phyloP scores from a whole-genome alignment of 92 coral and sea anemone genomes.

The Porites cylindrica region DNA sequence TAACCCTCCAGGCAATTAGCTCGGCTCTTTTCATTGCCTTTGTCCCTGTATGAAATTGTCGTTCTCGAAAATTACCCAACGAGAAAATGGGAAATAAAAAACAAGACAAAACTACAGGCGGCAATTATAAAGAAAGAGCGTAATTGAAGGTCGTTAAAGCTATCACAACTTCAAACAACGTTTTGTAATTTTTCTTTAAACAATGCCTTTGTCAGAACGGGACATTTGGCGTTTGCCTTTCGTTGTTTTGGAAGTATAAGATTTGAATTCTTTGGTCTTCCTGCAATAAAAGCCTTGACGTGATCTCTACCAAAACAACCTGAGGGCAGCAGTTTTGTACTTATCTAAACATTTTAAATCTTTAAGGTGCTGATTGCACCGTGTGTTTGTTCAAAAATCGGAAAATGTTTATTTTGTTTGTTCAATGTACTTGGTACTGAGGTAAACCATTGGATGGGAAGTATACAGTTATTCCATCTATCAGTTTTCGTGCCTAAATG shows the following conservation, averaged over 20 bases:
- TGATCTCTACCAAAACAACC: neutral
- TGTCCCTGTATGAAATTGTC: slow-evolving; percentile 25
- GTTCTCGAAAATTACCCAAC: slow-evolving; percentile 37
- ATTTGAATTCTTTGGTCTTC: slow-evolving; percentile 25
- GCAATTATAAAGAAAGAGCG: slow-evolving; percentile 21
- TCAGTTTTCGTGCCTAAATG: neutral
- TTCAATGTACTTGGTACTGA: neutral
- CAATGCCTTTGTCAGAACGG: slow-evolving; percentile 23
- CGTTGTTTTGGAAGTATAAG: slow-evolving; percentile 16
- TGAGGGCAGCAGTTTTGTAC: neutral
- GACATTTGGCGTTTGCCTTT: slow-evolving; percentile 4
- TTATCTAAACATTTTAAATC: slow-evolving; percentile 19
- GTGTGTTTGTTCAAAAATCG: slow-evolving; percentile 30
- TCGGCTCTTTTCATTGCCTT: slow-evolving; percentile 18
- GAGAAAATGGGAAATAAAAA: slow-evolving; percentile 37
- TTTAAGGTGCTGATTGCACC: neutral
- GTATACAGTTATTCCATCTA: neutral
- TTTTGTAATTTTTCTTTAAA: slow-evolving; percentile 25
- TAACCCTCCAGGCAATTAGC: slow-evolving; percentile 17
- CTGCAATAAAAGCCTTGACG: slow-evolving; percentile 8
- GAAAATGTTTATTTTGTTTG: slow-evolving; percentile 41
- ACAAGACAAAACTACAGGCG: slow-evolving; percentile 43
- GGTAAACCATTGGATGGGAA: neutral
- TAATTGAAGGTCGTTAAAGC: slow-evolving; percentile 41
- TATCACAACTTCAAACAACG: slow-evolving; percentile 43